phyloP scores from a whole-genome alignment of 2,888 invertebrate species.

The Drosophila leonis region DNA sequence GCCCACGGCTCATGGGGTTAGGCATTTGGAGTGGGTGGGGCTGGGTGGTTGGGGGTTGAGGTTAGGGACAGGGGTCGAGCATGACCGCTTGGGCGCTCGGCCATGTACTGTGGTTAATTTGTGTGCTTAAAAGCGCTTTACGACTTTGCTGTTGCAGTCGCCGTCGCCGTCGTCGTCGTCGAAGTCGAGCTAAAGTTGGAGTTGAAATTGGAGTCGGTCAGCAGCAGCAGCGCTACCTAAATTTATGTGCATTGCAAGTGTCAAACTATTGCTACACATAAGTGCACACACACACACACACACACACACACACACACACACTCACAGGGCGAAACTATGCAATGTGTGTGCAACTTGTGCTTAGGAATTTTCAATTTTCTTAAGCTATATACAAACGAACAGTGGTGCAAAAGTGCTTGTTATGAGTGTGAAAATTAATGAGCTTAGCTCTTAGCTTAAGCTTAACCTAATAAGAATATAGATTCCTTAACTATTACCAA shows the following conservation, averaged over 20 bases:
- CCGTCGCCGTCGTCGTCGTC: background rate
- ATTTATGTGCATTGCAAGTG: conserved; percentile 81
- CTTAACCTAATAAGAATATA: background rate
- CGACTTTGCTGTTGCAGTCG: conserved; percentile 64
- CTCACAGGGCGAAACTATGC: conserved; percentile 25
- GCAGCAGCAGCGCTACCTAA: conserved; percentile 54
- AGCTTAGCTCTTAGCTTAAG: no score
- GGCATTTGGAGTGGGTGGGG: background rate
- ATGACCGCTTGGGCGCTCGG: conserved; percentile 64
- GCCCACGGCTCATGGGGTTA: conserved; percentile 32
- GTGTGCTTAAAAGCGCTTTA: conserved; percentile 85
- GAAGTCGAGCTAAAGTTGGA: conserved; percentile 1
- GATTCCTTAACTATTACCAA: background rate
- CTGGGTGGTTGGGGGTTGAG: background rate
- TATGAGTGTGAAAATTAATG: background rate
- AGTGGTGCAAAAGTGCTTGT: conserved; percentile 13
- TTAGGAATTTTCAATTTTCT: conserved; percentile 84
- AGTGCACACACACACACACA: conserved; percentile 28
- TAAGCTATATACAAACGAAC: conserved; percentile 60
- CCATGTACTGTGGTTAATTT: conserved; percentile 83
- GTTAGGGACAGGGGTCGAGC: conserved; percentile 9
- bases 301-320: conserved; percentile 8
- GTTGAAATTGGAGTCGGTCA: conserved; percentile 59
- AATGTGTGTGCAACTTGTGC: conserved; percentile 47
- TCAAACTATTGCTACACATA: conserved; percentile 79